Base-by-base conservation (phyloP, 2,888 invertebrate genomes). In the Acleris emargana region DNA sequence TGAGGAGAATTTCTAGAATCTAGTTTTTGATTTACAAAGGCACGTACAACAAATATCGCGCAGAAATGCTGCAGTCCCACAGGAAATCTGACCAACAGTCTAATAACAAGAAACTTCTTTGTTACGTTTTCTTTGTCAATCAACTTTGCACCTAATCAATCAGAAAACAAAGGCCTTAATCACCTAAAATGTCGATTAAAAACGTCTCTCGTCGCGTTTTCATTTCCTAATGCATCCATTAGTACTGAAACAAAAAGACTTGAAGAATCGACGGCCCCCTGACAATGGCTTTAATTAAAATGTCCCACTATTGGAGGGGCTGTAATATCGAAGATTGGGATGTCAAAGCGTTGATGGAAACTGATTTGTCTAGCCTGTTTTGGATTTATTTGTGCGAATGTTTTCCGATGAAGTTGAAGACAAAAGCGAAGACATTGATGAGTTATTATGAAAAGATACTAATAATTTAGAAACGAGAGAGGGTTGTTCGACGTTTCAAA, bases 241-340 rank as follows among this genome's bases (percentile, higher is more conserved):
- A 73, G 45, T 70, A 75, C 76, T 72, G 74, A 87, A 81, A 88
- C 87, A 86, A 88, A 80, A 38, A 38, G 38, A 81, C 70, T 77
- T 80, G 81, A 82, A 83, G 81, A 82, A 84, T 83, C 85, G 84
- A 84, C 80, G 81, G 87, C 81, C 61, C 45, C 60, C 38, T 52
- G 72, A 84, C 85, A 83, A 84, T 80, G 79, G 87, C 88, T 85
- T 87, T 90, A 89, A 90, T 91, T 90, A 89, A 90, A 91, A 88
- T 87, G 85, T 81, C 87, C 85, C 83, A 89, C 88, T 88, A 89
- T 83, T 81, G 75, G 72, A 72, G 86, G 58, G 38, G 64, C 57
- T 70, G 63, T 71, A 69, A 69, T 69, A 55, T 67, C 68, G 43
- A 67, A 70, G 72, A 73, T 64, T 68, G 63, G 60, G 58, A 55